Base-by-base conservation (phyloP, 2,113 vertebrate genomes). In the Protomyctophum bolini region DNA sequence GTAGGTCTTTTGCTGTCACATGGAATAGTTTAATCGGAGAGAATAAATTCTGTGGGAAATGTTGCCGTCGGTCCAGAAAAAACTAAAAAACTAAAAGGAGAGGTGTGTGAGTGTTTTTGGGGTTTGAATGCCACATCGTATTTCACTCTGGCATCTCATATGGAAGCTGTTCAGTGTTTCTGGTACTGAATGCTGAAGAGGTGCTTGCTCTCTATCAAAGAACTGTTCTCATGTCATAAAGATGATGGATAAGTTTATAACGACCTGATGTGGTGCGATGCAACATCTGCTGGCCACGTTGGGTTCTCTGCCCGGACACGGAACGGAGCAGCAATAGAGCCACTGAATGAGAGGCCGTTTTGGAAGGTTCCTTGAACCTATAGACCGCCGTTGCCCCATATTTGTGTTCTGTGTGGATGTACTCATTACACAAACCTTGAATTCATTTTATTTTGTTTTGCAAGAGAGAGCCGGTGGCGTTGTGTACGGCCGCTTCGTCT, bases 201-300 rank as follows among this genome's bases (percentile, higher is more conserved):
- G 89, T 89, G 85, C 81, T 87, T 77, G 75, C 64, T 41, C 70
- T 88, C 77, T 78, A 86, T 89, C 83, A 89, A 85, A 91, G 81
- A 80, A 74, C 79, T 70, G 75, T 86, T 91, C 81, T 86, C 77
- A 73, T 91, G 88, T 86, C 89, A 79, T 85, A 82, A 83, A 88
- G 70, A 88, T 88, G 89, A 92, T 86, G 87, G 87, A 92, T 88
- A 85, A 72, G 63, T 77, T 79, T 86, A 80, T 89, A 91, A 89
- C 86, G 81, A 79, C 82, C 87, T 90, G 83, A 84, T 82, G 83
- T 79, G 89, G 81, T 86, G 85, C 56, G 52, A 75, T 50, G 62
- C 79, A 87, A 88, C 88, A 91, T 93, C 88, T 91, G 90, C 79
- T 72, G 70, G 66, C 75, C 87, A 90, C 76, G 89, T 91, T 89